Conservation (phyloP, 2,888 invertebrate genomes). For the Lasioglossum pauxillum region DNA sequence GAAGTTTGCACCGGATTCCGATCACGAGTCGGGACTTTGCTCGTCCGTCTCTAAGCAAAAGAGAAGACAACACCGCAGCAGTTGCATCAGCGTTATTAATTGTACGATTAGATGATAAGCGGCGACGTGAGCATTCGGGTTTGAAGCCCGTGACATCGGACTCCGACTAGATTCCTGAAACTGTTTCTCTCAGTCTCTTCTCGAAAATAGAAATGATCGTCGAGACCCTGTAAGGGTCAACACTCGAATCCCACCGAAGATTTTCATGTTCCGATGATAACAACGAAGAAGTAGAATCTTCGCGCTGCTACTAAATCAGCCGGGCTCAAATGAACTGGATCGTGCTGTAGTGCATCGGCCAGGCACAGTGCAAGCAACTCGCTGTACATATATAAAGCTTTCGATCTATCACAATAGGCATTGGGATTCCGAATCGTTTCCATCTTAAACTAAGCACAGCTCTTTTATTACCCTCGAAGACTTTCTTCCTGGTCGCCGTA, state of each 20-base stretch:
- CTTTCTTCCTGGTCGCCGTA: not conserved
- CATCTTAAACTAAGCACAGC: not conserved
- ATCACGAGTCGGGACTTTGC: not conserved
- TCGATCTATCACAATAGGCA: conserved; percentile 25
- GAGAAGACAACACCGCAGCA: conserved; percentile 6
- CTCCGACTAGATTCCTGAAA: not conserved
- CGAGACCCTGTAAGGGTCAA: not conserved
- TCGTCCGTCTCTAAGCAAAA: conserved; percentile 14
- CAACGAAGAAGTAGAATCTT: not conserved
- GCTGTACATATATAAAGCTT: not conserved
- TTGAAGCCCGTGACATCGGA: not conserved
- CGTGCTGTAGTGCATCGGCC: not conserved
- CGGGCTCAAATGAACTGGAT: not conserved
- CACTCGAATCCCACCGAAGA: not conserved
- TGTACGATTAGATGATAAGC: conserved; percentile 25
- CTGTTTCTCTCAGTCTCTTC: conserved; percentile 21
- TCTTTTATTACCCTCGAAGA: not conserved
- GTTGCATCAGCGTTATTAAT: not conserved
- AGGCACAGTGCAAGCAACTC: not conserved
- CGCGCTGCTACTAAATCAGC: not conserved
- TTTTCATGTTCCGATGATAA: not conserved
- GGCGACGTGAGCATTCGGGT: conserved; percentile 14
- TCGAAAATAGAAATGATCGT: conserved; percentile 11
- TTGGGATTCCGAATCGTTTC: not conserved
- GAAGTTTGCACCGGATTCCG: not conserved